Conservation (phyloP, 2,113 vertebrate genomes). For the Ciconia maguari region DNA sequence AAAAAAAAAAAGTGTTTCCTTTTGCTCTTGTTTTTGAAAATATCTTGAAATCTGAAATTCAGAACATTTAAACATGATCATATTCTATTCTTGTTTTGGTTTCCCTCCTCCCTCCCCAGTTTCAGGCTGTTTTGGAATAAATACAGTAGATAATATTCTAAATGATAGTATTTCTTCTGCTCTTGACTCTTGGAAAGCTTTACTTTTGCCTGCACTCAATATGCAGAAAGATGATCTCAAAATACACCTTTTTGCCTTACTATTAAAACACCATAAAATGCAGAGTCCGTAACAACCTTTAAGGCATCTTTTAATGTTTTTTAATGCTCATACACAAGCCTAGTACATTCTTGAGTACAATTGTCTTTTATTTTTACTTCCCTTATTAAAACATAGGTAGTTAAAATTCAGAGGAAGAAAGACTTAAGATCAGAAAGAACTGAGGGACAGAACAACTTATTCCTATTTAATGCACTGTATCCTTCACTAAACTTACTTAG, state of each 20-base stretch:
- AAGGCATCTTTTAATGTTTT: neutral
- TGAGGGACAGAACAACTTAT: neutral
- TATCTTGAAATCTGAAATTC: neutral
- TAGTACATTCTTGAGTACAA: neutral
- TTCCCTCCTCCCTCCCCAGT: too few species aligned
- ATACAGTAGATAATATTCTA: neutral
- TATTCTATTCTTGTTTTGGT: neutral
- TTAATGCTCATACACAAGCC: neutral
- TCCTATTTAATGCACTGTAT: neutral
- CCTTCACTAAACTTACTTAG: neutral
- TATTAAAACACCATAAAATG: neutral
- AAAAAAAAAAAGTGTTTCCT: neutral
- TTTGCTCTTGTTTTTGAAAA: neutral
- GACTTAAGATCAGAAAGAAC: neutral
- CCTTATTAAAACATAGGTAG: neutral
- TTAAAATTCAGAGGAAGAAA: constrained; percentile 21
- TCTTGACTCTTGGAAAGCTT: neutral
- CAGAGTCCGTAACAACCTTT: constrained; percentile 24
- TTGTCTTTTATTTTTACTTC: neutral
- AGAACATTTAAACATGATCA: neutral
- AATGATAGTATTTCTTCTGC: neutral
- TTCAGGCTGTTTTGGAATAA: neutral
- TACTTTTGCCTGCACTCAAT: neutral
- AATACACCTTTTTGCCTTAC: constrained; percentile 3
- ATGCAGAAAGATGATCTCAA: neutral